Conservation (phyloP, 2,797 vertebrate species). For the Malurus leucopterus region DNA sequence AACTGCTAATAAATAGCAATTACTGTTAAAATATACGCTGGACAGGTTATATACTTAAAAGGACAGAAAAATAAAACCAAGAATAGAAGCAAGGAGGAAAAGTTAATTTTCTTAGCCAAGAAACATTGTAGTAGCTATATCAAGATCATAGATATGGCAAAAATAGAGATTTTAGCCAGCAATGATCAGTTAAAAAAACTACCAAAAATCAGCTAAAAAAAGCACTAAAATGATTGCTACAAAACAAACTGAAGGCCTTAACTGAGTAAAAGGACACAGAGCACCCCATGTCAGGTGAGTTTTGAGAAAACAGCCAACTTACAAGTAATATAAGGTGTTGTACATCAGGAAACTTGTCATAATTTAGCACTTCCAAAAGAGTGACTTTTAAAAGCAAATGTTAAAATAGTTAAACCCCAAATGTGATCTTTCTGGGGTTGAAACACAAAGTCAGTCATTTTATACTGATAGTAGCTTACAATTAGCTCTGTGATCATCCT, state of each 20-base stretch:
- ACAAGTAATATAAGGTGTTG: neutral
- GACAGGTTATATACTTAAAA: neutral
- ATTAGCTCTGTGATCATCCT: neutral
- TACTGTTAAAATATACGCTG: neutral
- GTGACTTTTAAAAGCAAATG: neutral
- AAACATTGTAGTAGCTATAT: neutral
- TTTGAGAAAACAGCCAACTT: neutral
- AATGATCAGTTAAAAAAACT: neutral
- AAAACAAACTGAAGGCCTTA: neutral
- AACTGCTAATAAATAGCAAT: neutral
- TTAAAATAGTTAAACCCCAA: neutral
- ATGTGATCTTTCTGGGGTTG: neutral
- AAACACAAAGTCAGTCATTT: neutral
- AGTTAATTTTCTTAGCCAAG: neutral
- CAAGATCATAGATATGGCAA: neutral
- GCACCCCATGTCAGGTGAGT: rapidly evolving
- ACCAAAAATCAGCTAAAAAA: neutral
- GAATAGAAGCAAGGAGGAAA: neutral
- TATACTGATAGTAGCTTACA: neutral
- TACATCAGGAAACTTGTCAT: neutral
- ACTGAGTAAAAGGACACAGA: neutral
- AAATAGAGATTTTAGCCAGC: neutral
- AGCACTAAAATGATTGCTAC: neutral
- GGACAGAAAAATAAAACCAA: neutral
- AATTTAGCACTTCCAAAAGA: neutral